Evolutionary conservation across 1,140 invertebrate species (phyloP).

Genomic region (Tetraneura akinire): DNA sequence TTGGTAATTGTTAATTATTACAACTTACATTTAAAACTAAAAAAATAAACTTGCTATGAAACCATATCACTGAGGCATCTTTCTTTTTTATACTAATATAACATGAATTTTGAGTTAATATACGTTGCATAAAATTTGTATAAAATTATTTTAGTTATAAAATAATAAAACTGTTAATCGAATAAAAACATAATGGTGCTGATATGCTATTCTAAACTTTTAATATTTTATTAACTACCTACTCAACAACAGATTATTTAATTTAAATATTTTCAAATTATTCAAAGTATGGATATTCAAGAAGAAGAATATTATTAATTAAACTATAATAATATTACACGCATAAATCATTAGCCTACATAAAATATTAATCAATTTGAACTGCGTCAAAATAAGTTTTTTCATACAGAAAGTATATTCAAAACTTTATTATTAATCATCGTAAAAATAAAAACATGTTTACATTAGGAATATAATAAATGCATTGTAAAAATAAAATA

Average conservation of each 20-base stretch:
- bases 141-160: too few species aligned
- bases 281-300: neutral
- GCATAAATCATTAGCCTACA: neutral
- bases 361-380: neutral
- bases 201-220: neutral
- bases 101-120: too few species aligned
- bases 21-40: too few species aligned
- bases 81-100: too few species aligned
- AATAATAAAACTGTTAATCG: conserved; percentile 17
- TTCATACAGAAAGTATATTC: neutral
- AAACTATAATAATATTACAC: neutral
- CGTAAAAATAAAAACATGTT: neutral
- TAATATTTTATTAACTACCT: too few species aligned
- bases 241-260: neutral
- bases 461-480: too few species aligned
- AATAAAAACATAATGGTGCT: neutral
- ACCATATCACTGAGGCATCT: too few species aligned
- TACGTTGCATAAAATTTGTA: too few species aligned
- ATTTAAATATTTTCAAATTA: neutral
- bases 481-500: too few species aligned
- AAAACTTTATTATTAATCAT: neutral
- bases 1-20: too few species aligned
- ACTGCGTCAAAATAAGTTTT: neutral
- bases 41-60: too few species aligned
- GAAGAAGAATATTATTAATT: neutral